Evolutionary conservation across 2,888 invertebrate genomes (phyloP).

Genomic region (Napeogenes sylphis): DNA sequence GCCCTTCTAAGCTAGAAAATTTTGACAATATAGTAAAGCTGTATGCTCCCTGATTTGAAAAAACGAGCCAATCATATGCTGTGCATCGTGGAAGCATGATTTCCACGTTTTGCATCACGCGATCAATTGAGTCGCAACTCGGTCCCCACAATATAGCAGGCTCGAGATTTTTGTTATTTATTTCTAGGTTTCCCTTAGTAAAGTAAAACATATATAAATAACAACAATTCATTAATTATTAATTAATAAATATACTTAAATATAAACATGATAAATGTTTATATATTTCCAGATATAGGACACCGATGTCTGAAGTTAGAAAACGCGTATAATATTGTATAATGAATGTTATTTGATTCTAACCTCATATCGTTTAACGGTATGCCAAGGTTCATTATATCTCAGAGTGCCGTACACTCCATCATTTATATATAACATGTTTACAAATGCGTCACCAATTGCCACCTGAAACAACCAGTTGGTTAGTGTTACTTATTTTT

Average conservation of each 20-base stretch:
- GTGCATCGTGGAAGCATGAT: no score
- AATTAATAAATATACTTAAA: no score
- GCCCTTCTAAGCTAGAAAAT: constrained; percentile 40
- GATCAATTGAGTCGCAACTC: no score
- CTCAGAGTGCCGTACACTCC: no score
- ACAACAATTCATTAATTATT: no score
- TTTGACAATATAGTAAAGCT: constrained; percentile 34
- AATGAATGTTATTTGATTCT: constrained; percentile 17
- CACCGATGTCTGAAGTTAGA: background rate
- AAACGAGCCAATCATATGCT: constrained; percentile 42
- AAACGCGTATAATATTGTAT: constrained; percentile 8
- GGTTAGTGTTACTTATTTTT: constrained; percentile 32
- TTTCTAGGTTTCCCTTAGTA: constrained; percentile 22
- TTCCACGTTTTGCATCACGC: no score
- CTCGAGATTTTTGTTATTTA: constrained; percentile 29
- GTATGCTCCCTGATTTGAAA: constrained; percentile 41
- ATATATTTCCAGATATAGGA: no score
- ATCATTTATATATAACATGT: no score
- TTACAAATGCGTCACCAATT: constrained; percentile 37
- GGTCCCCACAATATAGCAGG: constrained; percentile 39
- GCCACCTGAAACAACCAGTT: constrained; percentile 33
- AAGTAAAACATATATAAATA: background rate
- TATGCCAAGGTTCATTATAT: no score
- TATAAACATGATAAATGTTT: no score
- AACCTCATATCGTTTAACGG: constrained; percentile 43